Evolutionary conservation across 2,797 vertebrate species (phyloP), one percentile per base, ranked within the genome.

Genomic region (Podarcis siculus): DNA sequence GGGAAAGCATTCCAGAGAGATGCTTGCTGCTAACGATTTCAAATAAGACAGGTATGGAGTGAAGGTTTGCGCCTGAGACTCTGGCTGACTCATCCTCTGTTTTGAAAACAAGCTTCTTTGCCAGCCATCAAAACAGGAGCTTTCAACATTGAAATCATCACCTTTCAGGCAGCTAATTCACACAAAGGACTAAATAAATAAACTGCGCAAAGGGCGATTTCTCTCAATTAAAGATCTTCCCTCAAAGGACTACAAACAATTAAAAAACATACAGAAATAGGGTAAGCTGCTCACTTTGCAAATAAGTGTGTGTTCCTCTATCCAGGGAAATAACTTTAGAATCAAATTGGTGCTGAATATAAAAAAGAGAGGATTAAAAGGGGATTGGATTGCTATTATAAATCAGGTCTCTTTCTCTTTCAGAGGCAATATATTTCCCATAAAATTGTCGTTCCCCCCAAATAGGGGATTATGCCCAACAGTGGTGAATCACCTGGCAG

Each of bases 91-190:
- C 39, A 85, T 58, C 58, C 39, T 39, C 32, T 1, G 86, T 91
- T 96, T 95, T 92, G 89, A 95, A 94, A 93, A 93, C 27, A 90
- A 64, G 84, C 89, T 92, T 30, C 55, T 67, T 15, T 55, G 12
- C 32, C 42, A 32, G n/a, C 86, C 85, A 86, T 93, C 95, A 93
- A 89, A 93, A 81, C 45, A 67, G 17, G 42, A 96, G 89, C 87
- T 95, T 55, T 55, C 90, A 95, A 92, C 86, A 92, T 89, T 90
- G 92, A 96, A 95, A 95, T 93, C 91, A 94, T 95, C 93, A 95
- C 91, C 93, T 95, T 94, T 93, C 92, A 91, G 92, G 93, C 92
- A 94, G 58, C 83, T 88, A 90, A 95, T 94, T 92, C 93, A 94
- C 78, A 78, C 84, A 90, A 91, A 92, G 32, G 95, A 94, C 42